Evolutionary conservation across 2,888 invertebrate genomes (phyloP), one percentile per base, ranked within the genome.

Genomic region (Chrysomela aeneicollis): DNA sequence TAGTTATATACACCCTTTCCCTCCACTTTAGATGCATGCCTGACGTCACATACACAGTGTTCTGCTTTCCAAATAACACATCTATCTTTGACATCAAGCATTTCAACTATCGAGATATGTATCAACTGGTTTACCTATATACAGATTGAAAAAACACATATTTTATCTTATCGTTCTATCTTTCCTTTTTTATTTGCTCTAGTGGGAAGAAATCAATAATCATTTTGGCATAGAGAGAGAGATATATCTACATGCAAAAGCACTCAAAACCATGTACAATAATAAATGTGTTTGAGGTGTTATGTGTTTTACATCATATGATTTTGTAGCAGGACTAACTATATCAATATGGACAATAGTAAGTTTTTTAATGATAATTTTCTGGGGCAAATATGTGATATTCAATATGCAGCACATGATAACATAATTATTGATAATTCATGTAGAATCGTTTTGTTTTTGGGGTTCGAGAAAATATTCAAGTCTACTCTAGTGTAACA

Each of bases 331-430:
- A 42, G 66, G 70, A 12, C 51, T 72, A 60, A 42, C 67, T 17
- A 69, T 73, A 50, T 61, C 69, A 50, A 15, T 71, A 64, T 78
- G 76, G 76, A 77, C 78, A n/a, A 71, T 79, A 53, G 79, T 79
- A 73, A 79, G 78, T 67, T 26, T 10, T 17, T 47, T 6, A 46
- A 3, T 15, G 12, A 42, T 26, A 26, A 26, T 26, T 5, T 3
- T 8, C 18, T n/a, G n/a, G n/a, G n/a, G n/a, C n/a, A n/a, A n/a
- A n/a, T n/a, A n/a, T n/a, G n/a, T n/a, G n/a, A n/a, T n/a, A n/a
- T n/a, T n/a, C n/a, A n/a, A n/a, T n/a, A n/a, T n/a, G n/a, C n/a
- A n/a, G n/a, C n/a, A n/a, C n/a, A n/a, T n/a, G n/a, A n/a, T n/a
- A n/a, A n/a, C n/a, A n/a, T n/a, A n/a, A n/a, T n/a, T n/a, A n/a